Evolutionary conservation across 2,888 invertebrate genomes (phyloP).

Genomic region (Cyclophora albipunctata): DNA sequence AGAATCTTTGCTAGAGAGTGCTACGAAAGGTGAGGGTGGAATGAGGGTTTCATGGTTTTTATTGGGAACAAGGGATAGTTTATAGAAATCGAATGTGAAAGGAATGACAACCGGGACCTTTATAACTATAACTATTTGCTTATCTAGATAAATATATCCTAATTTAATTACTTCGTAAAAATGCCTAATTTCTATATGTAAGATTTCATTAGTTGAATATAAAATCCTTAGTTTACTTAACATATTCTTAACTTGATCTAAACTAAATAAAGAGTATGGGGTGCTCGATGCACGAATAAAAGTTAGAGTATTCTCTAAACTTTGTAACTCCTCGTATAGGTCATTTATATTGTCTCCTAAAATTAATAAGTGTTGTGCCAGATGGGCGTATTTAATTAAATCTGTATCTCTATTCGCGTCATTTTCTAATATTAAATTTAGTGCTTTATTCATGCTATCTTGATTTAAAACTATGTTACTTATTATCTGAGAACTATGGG

Average conservation of each 20-base stretch:
- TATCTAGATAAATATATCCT: slow-evolving; percentile 1
- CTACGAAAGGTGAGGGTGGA: slow-evolving; percentile 12
- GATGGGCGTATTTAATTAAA: slow-evolving; percentile 1
- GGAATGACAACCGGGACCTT: slow-evolving; percentile 7
- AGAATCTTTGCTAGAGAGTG: slow-evolving; percentile 7
- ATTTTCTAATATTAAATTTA: background rate
- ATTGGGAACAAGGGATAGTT: slow-evolving; percentile 9
- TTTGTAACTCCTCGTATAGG: background rate
- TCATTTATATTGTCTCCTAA: too few relatives aligned
- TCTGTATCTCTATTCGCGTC: background rate
- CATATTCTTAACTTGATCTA: slow-evolving; percentile 7
- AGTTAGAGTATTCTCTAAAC: slow-evolving; percentile 11
- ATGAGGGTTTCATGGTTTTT: slow-evolving; percentile 6
- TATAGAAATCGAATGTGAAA: slow-evolving; percentile 3
- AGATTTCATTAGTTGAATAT: slow-evolving; percentile 1
- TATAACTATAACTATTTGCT: slow-evolving; percentile 8
- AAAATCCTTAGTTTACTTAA: slow-evolving; percentile 5
- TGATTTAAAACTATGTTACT: too few relatives aligned
- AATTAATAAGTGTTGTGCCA: background rate
- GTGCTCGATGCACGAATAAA: too few relatives aligned
- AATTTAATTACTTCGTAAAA: slow-evolving; percentile 1
- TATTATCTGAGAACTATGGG: background rate
- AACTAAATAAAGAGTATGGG: slow-evolving; percentile 1
- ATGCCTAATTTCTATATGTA: slow-evolving; percentile 2
- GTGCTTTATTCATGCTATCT: too few relatives aligned